Conservation (phyloP, 2,113 vertebrate species). For the Laticauda colubrina region DNA sequence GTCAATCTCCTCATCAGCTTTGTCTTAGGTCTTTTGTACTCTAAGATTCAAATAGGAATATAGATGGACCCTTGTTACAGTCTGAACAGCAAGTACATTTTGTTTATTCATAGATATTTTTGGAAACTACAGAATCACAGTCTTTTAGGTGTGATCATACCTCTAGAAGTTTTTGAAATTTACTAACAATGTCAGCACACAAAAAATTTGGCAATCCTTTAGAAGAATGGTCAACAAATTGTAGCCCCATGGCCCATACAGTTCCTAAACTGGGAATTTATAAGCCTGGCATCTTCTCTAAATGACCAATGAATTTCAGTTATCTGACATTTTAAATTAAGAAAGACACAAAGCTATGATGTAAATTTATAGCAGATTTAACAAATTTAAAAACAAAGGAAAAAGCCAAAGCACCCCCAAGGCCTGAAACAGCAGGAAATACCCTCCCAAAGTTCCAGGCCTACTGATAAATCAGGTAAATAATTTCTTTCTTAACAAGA, state of each 20-base stretch:
- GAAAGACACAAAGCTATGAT: background rate
- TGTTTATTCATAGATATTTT: constrained; percentile 45
- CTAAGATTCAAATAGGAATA: background rate
- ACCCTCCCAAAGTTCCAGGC: background rate
- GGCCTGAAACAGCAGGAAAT: background rate
- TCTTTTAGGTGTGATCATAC: constrained; percentile 30
- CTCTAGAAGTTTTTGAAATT: constrained; percentile 53
- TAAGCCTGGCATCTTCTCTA: background rate
- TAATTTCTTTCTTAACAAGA: background rate
- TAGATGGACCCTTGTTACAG: background rate
- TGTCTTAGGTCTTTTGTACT: background rate
- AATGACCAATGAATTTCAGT: background rate
- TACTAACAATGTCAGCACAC: constrained; percentile 2
- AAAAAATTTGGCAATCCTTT: background rate
- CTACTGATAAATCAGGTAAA: background rate
- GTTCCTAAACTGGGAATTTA: background rate
- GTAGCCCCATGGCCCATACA: background rate
- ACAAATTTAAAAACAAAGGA: background rate
- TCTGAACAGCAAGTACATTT: background rate
- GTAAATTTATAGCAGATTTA: background rate
- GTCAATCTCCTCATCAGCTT: background rate
- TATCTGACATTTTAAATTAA: background rate
- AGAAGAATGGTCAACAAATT: background rate
- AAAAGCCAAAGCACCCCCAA: background rate
- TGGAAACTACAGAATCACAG: constrained; percentile 33